These are phyloP conservation scores for Biston stratarius DNA, from an alignment of 2,888 invertebrate species.

Conservation along the genomic window DNA sequence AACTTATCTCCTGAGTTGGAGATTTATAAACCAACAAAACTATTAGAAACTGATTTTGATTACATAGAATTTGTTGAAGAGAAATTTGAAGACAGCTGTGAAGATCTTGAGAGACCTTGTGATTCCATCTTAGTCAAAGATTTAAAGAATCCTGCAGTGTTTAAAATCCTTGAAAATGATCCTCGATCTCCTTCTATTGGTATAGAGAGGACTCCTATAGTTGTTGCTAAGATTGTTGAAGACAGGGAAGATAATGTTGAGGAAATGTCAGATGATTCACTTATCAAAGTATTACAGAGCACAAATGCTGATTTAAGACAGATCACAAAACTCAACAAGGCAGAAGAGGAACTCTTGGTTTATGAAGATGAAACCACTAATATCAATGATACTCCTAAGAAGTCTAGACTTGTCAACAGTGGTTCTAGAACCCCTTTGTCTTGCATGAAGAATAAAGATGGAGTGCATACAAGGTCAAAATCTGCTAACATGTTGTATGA, in stretches of 20 bases:
- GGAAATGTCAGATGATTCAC: constrained; percentile 80
- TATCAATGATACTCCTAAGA: constrained; percentile 69
- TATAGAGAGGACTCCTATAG: constrained; percentile 82
- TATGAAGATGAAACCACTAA: constrained; percentile 84
- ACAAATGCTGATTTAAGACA: constrained; percentile 70
- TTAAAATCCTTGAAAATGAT: constrained; percentile 71
- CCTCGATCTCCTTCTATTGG: constrained; percentile 81
- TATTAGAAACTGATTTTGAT: constrained; percentile 88
- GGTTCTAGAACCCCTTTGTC: constrained; percentile 80
- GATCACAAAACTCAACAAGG: constrained; percentile 63
- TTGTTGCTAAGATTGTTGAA: constrained; percentile 65
- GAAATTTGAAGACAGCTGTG: constrained; percentile 55
- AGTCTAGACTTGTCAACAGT: constrained; percentile 67
- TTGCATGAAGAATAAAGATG: constrained; percentile 82
- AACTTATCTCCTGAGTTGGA: constrained; percentile 62
- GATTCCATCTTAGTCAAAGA: constrained; percentile 9
- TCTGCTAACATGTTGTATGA: constrained; percentile 75
- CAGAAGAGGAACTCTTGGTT: constrained; percentile 84
- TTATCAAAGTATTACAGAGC: constrained; percentile 76
- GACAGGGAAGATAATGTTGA: constrained; percentile 71
- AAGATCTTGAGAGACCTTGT: constrained; percentile 38
- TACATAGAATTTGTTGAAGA: constrained; percentile 75
- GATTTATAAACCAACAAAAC: constrained; percentile 68
- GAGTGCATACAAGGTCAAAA: constrained; percentile 73
- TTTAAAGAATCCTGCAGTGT: constrained; percentile 54